These are phyloP conservation scores for Bombus haemorrhoidalis DNA, from an alignment of 1,140 invertebrate genomes.

Conservation along the genomic window DNA sequence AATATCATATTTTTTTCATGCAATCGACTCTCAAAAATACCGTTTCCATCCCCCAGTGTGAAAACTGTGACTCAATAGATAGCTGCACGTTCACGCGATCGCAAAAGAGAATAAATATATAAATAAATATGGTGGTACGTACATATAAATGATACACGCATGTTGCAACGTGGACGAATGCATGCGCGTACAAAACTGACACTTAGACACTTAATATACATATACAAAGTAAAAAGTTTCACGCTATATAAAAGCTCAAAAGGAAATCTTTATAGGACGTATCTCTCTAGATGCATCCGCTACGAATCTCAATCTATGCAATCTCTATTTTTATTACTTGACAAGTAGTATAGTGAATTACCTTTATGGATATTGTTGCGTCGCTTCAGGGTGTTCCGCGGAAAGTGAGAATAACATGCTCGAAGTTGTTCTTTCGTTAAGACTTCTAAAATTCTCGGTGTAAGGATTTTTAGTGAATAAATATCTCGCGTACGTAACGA, in stretches of 20 bases:
- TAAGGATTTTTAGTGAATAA: background rate
- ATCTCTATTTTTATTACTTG: conserved; percentile 83
- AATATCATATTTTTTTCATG: conserved; percentile 38
- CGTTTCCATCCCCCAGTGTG: conserved; percentile 1
- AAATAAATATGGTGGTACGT: conserved; percentile 17
- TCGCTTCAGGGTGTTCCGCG: conserved; percentile 49
- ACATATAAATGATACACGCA: conserved; percentile 3
- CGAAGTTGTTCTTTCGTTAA: conserved; percentile 5
- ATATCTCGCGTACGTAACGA: background rate
- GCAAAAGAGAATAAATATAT: background rate
- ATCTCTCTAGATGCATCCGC: conserved; percentile 79
- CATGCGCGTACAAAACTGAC: conserved; percentile 24
- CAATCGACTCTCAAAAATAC: background rate
- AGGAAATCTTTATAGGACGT: conserved; percentile 70
- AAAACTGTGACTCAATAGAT: conserved; percentile 7
- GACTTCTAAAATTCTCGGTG: background rate
- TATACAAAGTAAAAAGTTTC: conserved; percentile 53
- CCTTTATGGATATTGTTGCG: conserved; percentile 54
- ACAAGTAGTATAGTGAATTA: conserved; percentile 72
- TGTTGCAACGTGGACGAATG: conserved; percentile 4
- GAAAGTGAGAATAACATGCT: background rate
- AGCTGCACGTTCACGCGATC: conserved; percentile 10
- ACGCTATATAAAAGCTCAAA: conserved; percentile 59
- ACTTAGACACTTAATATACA: conserved; percentile 50
- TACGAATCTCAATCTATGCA: conserved; percentile 81